Base-by-base conservation (phyloP, 2,888 invertebrate species). In the Cacoxenus indagator region DNA sequence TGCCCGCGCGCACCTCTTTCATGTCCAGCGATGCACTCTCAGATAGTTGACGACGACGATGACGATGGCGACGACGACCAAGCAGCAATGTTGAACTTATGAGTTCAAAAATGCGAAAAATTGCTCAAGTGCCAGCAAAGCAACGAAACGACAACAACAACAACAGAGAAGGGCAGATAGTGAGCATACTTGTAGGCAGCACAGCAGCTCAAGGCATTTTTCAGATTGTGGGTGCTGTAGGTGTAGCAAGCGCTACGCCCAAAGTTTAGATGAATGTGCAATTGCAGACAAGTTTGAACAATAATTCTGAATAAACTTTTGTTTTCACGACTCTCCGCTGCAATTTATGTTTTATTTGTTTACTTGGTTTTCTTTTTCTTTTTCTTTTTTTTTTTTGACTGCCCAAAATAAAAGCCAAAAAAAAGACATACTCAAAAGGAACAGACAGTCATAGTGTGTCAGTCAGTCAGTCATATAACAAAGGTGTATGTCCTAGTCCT, bases 21-120 rank as follows among this genome's bases (percentile, higher is more conserved):
- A 19, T 22, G n/a, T 27, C 27, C 57, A 26, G 29, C 17, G 19
- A 43, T 62, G 61, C 61, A 62, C 14, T 62, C 4, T 24, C 45
- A 62, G 31, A 59, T 59, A 59, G 29, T 31, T 31, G 17, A 55
- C 29, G 48, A 69, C 24, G 67, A 65, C 65, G 70, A 64, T 31
- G 31, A 27, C 57, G 19, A 69, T 31, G 29, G 14, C 19, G 46
- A 11, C 9, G 45, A 68, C 75, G 72, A 72, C 45, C 65, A 37
- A 64, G 48, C 64, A 46, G 48, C 64, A 48, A 64, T 51, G 64
- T 51, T 54, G 29, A 66, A 68, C 72, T 72, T 70, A 68, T 72
- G 68, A 72, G 68, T 70, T 72, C 69, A 72, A 67, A 70, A 70
- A 67, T 69, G 70, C 69, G 67, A 70, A 70, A 69, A 72, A 72